Base-by-base conservation (phyloP, 2,797 vertebrate genomes). In the Megalops cyprinoides region DNA sequence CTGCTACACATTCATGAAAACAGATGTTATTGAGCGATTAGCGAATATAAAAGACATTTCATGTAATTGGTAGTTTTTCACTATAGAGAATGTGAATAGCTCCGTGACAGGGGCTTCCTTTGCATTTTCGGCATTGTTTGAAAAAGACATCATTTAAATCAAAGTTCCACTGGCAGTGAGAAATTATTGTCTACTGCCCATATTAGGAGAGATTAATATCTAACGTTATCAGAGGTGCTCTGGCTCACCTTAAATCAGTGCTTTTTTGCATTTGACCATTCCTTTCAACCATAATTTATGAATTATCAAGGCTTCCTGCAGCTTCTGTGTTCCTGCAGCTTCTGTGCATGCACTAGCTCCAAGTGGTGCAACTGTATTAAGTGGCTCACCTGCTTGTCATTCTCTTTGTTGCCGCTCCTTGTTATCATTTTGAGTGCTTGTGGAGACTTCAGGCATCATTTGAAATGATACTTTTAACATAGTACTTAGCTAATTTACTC, bases 201-300 rank as follows among this genome's bases (percentile, higher is more conserved):
- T 25, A 55, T 76, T 82, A 39, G 23, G 44, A 77, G 62, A 79
- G 76, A 82, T 82, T 80, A 82, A 83, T 74, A 53, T 55, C 62
- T 25, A 48, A 25, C 14, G 51, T 56, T 42, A 73, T 44, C 56
- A 25, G 1, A 34, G 56, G 65, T 67, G 20, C 23, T 20, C 31
- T 37, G 48, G 62, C 78, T 80, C 51, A 14, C 51, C 23, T 51
- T 76, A 77, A 77, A 77, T 67, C 74, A 58, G 74, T 23, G 53
- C 20, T 58, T 58, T 77, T 23, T 56, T 5, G 14, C 1, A 9
- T 25, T 23, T 56, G 60, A 4, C n/a, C 20, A 42, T 12, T 37
- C n/a, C n/a, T n/a, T n/a, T n/a, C n/a, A n/a, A n/a, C n/a, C n/a
- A n/a, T n/a, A n/a, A n/a, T n/a, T n/a, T n/a, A n/a, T n/a, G n/a